These are phyloP conservation scores for Chloroceryle aenea DNA, from an alignment of 2,113 vertebrate species.

Conservation along the genomic window DNA sequence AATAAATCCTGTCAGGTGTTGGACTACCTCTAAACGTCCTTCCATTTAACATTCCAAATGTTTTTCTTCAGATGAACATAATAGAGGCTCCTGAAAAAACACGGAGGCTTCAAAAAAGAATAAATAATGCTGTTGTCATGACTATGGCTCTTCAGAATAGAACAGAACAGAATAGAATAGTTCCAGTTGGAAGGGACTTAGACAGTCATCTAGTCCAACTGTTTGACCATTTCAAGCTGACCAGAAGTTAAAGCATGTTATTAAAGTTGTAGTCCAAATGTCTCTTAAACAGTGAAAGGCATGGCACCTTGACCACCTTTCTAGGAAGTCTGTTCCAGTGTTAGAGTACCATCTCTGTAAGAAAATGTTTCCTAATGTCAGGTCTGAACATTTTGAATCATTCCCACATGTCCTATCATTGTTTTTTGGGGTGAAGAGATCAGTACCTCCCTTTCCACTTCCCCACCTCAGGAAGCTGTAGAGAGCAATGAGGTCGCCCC, in stretches of 20 bases:
- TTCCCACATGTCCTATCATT: fast-evolving
- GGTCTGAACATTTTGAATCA: not conserved
- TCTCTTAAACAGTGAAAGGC: not conserved
- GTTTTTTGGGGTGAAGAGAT: not conserved
- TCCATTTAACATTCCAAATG: not conserved
- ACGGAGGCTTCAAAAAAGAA: not conserved
- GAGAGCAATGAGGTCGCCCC: fast-evolving
- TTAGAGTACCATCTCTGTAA: not conserved
- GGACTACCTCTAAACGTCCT: not conserved
- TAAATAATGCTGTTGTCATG: not conserved
- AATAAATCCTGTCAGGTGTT: not conserved
- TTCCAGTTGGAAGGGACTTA: not conserved
- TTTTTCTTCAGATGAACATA: not conserved
- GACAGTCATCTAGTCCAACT: not conserved
- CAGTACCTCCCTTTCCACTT: not conserved
- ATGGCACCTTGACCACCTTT: not conserved
- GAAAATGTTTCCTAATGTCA: not conserved
- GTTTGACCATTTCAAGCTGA: not conserved
- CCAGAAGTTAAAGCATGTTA: not conserved
- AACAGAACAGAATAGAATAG: not conserved
- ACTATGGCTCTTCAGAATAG: not conserved
- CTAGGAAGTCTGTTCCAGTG: not conserved
- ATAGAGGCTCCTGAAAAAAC: not conserved
- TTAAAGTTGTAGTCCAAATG: not conserved
- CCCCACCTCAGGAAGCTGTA: not conserved